Percentiles rank a stretch among this genome's conserved stretches.
phyloP scores from a whole-genome alignment of 2,888 invertebrate species.

The Entomobrya proxima region DNA sequence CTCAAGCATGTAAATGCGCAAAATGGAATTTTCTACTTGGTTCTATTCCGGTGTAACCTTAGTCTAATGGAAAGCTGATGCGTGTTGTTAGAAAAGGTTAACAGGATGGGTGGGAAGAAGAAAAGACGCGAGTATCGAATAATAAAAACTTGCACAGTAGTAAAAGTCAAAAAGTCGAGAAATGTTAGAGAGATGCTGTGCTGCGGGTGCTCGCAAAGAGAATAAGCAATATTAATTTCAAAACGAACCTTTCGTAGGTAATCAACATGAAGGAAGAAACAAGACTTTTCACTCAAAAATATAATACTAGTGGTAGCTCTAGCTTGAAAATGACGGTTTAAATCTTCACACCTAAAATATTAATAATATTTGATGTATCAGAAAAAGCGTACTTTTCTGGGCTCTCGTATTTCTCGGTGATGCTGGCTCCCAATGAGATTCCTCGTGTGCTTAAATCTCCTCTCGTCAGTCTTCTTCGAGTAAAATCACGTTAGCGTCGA shows the following conservation, averaged over 20 bases:
- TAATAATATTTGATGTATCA: neutral
- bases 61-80: too few relatives aligned
- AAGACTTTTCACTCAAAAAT: conserved; percentile 60
- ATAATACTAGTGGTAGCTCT: neutral
- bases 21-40: too few relatives aligned
- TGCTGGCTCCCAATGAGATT: neutral
- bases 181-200: neutral
- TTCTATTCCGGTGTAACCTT: too few relatives aligned
- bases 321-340: neutral
- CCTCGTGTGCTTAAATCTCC: neutral
- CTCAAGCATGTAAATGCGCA: too few relatives aligned
- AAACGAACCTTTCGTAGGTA: conserved; percentile 67
- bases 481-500: too few relatives aligned
- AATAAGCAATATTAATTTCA: conserved; percentile 42
- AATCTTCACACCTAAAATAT: conserved; percentile 34
- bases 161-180: neutral
- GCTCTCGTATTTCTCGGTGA: neutral
- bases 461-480: conserved; percentile 1
- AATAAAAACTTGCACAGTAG: too few relatives aligned
- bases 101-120: too few relatives aligned
- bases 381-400: neutral
- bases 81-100: too few relatives aligned
- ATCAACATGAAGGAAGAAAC: conserved; percentile 68
- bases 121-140: too few relatives aligned
- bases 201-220: neutral